Conservation (phyloP, 2,113 vertebrate species). For the Solea senegalensis region DNA sequence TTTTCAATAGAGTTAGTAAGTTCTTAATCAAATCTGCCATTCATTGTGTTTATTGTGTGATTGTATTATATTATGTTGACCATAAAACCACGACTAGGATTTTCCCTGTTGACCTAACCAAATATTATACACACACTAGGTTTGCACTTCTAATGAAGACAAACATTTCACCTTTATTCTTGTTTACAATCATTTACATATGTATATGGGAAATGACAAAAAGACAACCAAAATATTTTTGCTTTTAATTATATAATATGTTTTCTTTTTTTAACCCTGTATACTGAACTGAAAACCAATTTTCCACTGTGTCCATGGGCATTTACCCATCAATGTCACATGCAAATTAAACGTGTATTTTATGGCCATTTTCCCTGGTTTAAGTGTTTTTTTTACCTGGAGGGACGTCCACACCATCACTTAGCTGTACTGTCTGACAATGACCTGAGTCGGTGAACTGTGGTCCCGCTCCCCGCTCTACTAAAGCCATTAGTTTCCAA, state of each 20-base stretch:
- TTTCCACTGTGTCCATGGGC: neutral
- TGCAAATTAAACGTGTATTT: neutral
- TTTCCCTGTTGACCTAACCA: too few species aligned
- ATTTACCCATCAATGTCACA: neutral
- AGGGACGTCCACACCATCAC: conserved; percentile 11
- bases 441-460: conserved; percentile 31
- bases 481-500: conserved; percentile 60
- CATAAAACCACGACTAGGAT: too few species aligned
- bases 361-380: conserved; percentile 8
- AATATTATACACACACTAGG: too few species aligned
- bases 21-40: too few species aligned
- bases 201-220: neutral
- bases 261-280: too few species aligned
- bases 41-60: too few species aligned
- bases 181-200: too few species aligned
- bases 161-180: too few species aligned
- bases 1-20: too few species aligned
- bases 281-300: neutral
- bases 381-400: conserved; percentile 33
- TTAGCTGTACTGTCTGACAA: conserved; percentile 33
- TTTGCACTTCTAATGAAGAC: too few species aligned
- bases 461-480: conserved; percentile 21
- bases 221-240: neutral
- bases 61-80: too few species aligned
- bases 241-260: too few species aligned